phyloP scores from a whole-genome alignment of 2,113 vertebrate species.

The Megaleporinus macrocephalus region DNA sequence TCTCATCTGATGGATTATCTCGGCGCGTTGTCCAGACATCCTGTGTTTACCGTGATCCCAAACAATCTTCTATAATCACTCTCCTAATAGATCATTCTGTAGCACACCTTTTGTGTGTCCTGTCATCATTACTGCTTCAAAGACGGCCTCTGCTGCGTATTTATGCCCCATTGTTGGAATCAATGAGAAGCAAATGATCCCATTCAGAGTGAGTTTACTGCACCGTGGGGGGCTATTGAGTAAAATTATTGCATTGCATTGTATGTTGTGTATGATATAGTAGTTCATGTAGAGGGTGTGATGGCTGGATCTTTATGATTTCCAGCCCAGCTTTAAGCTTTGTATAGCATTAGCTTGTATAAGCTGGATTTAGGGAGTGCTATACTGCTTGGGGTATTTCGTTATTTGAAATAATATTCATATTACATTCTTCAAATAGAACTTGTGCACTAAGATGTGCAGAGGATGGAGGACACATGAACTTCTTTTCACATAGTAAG shows the following conservation, averaged over 20 bases:
- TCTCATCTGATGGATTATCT: slow-evolving; percentile 38
- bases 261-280: slow-evolving; percentile 21
- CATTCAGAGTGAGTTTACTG: slow-evolving; percentile 46
- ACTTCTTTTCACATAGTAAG: too few relatives aligned
- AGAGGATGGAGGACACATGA: too few relatives aligned
- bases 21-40: slow-evolving; percentile 34
- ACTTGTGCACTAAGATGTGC: too few relatives aligned
- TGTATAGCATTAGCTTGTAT: too few relatives aligned
- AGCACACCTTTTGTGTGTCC: slow-evolving; percentile 43
- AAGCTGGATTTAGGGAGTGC: too few relatives aligned
- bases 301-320: neutral
- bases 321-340: neutral
- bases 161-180: slow-evolving; percentile 54
- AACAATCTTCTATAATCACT: slow-evolving; percentile 45
- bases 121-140: slow-evolving; percentile 47
- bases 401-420: too few relatives aligned
- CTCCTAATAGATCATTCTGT: slow-evolving; percentile 52
- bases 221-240: slow-evolving; percentile 25
- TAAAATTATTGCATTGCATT: slow-evolving; percentile 18
- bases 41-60: slow-evolving; percentile 37
- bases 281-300: neutral
- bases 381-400: too few relatives aligned
- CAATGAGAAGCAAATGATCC: slow-evolving; percentile 56
- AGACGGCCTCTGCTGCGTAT: slow-evolving; percentile 34
- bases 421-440: too few relatives aligned